These are phyloP conservation scores for Ormyrus labotus DNA, from an alignment of 2,888 invertebrate species.

Conservation along the genomic window DNA sequence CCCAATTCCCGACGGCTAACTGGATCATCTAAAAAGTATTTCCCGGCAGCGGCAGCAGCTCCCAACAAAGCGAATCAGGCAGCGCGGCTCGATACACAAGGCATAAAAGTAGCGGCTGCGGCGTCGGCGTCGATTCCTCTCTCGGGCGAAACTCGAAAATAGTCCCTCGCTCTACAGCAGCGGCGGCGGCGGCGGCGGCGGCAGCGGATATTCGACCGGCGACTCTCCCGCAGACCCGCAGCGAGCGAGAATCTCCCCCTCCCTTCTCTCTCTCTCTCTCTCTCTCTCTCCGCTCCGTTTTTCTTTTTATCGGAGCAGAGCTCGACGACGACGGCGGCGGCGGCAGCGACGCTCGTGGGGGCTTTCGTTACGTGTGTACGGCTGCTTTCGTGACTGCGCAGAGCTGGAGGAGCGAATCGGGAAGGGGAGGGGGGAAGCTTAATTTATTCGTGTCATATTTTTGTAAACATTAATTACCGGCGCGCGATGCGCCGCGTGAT, in stretches of 20 bases:
- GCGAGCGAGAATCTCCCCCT: slow-evolving; percentile 8
- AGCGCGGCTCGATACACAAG: neutral
- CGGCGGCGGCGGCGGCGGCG: neutral
- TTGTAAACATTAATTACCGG: slow-evolving; percentile 20
- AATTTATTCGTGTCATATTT: slow-evolving; percentile 42
- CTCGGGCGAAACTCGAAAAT: slow-evolving; percentile 41
- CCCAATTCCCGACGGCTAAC: no score
- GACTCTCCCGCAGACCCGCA: neutral
- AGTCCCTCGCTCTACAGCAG: neutral
- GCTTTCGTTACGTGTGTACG: slow-evolving; percentile 7
- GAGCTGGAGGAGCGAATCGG: no score
- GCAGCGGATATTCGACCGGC: slow-evolving; percentile 14
- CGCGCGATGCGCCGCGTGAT: neutral
- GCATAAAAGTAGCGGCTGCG: neutral
- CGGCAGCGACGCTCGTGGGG: neutral
- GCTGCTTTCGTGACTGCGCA: neutral
- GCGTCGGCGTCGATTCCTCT: slow-evolving; percentile 27
- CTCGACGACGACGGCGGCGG: no score
- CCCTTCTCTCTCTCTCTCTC: slow-evolving; percentile 14
- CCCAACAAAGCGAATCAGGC: slow-evolving; percentile 1
- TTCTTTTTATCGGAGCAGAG: slow-evolving; percentile 34
- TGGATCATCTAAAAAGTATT: no score
- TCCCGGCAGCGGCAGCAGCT: neutral
- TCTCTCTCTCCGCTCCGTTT: neutral
- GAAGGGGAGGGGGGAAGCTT: neutral